Evolutionary conservation across 2,888 invertebrate genomes (phyloP).

Genomic region (Amblyjoppa fuscipennis): DNA sequence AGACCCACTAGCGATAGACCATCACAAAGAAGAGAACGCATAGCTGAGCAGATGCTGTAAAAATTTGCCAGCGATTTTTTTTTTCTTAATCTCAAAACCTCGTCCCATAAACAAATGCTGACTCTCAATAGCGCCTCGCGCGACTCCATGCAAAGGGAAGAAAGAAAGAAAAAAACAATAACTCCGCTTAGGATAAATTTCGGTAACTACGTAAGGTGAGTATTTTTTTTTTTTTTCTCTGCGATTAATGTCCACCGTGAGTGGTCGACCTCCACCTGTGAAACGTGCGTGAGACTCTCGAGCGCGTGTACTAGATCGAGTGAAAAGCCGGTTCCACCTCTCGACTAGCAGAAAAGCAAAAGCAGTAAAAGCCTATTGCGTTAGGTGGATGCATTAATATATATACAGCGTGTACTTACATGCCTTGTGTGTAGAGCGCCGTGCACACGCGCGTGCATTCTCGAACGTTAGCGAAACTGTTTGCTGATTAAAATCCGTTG

Average conservation of each 20-base stretch:
- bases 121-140: too few species aligned
- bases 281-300: slow-evolving; percentile 45
- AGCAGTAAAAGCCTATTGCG: slow-evolving; percentile 37
- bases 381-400: neutral
- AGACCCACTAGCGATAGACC: too few species aligned
- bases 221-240: neutral
- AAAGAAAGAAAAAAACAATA: too few species aligned
- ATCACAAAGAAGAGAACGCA: too few species aligned
- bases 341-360: slow-evolving; percentile 55
- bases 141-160: too few species aligned
- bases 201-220: neutral
- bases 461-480: slow-evolving; percentile 18
- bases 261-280: slow-evolving; percentile 67
- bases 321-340: slow-evolving; percentile 61
- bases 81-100: too few species aligned
- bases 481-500: neutral
- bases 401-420: neutral
- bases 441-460: slow-evolving; percentile 26
- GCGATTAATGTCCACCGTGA: slow-evolving; percentile 25
- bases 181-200: neutral
- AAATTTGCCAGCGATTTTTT: too few species aligned
- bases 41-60: too few species aligned
- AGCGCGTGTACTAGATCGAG: slow-evolving; percentile 45
- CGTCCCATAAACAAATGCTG: too few species aligned
- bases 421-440: neutral